Conservation (phyloP, 2,797 vertebrate species). For the Betta splendens region DNA sequence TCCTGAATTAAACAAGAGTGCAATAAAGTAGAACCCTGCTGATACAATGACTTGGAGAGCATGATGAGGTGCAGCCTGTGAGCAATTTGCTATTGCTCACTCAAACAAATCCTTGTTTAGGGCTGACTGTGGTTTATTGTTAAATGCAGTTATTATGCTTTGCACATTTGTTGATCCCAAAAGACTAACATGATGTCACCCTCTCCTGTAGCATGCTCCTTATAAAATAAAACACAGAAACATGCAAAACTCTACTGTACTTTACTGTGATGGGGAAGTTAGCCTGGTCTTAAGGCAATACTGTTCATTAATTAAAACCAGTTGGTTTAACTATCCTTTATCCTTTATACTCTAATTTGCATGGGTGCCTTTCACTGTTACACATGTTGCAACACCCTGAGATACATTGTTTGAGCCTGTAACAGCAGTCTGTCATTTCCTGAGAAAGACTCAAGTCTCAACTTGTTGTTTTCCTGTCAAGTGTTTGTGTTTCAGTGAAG, state of each 20-base stretch:
- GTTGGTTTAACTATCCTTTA: neutral
- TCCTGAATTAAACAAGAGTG: slow-evolving; percentile 28
- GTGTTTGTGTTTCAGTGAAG: slow-evolving; percentile 3
- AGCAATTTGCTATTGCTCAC: slow-evolving; percentile 10
- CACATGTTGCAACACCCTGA: slow-evolving; percentile 36
- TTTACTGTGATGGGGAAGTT: too few relatives aligned
- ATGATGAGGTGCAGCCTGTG: slow-evolving; percentile 5
- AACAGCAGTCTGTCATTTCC: slow-evolving; percentile 35
- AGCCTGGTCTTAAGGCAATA: neutral
- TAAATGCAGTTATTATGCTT: neutral
- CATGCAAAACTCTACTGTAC: too few relatives aligned
- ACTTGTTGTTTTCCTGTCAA: slow-evolving; percentile 30
- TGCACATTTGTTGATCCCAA: neutral
- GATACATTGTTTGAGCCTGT: slow-evolving; percentile 25
- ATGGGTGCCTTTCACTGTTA: neutral
- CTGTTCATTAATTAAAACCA: neutral
- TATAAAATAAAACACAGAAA: slow-evolving; percentile 1
- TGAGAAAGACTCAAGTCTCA: slow-evolving; percentile 13
- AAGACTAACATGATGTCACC: neutral
- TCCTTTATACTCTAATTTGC: neutral
- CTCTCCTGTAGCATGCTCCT: neutral
- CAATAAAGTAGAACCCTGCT: slow-evolving; percentile 28
- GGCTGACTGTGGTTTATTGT: neutral
- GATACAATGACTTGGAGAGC: slow-evolving; percentile 15
- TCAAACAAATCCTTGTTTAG: slow-evolving; percentile 4